These are phyloP conservation scores for Tonatia bakeri DNA, from an alignment of 2,113 vertebrate genomes.

Conservation along the genomic window DNA sequence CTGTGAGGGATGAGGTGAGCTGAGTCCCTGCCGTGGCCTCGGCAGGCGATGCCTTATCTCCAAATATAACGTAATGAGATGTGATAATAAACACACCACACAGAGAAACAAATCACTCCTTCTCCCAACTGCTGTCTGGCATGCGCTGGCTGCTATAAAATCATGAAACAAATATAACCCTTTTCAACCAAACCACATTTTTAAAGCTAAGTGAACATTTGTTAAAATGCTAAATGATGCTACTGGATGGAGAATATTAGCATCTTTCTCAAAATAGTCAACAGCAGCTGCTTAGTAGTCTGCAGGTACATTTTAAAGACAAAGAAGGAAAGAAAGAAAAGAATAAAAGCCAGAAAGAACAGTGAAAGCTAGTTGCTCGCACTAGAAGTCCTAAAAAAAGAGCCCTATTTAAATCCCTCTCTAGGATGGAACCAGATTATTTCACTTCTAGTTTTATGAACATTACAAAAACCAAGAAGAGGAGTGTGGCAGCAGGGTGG, in stretches of 20 bases:
- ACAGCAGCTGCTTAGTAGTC: not conserved
- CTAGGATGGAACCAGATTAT: not conserved
- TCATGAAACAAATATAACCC: not conserved
- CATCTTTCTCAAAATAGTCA: conserved; percentile 48
- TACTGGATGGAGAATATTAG: not conserved
- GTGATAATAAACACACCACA: conserved; percentile 72
- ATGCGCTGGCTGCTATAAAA: not conserved
- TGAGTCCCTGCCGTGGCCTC: conserved; percentile 63
- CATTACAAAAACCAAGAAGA: not conserved
- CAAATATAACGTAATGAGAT: conserved; percentile 72
- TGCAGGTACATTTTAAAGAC: conserved; percentile 15
- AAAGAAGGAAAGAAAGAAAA: not conserved
- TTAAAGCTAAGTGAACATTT: conserved; percentile 25
- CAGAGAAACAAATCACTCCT: conserved; percentile 49
- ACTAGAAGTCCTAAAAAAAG: not conserved
- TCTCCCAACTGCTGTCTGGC: conserved; percentile 47
- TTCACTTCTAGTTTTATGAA: conserved; percentile 43
- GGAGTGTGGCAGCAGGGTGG: too few species aligned
- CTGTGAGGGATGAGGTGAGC: conserved; percentile 68
- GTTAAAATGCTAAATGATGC: not conserved
- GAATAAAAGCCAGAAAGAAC: not conserved
- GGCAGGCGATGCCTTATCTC: conserved; percentile 67
- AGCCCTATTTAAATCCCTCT: not conserved
- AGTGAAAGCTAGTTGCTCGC: not conserved
- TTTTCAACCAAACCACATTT: conserved; percentile 49